phyloP scores from a whole-genome alignment of 2,797 vertebrate species.

The Etheostoma nigrum region DNA sequence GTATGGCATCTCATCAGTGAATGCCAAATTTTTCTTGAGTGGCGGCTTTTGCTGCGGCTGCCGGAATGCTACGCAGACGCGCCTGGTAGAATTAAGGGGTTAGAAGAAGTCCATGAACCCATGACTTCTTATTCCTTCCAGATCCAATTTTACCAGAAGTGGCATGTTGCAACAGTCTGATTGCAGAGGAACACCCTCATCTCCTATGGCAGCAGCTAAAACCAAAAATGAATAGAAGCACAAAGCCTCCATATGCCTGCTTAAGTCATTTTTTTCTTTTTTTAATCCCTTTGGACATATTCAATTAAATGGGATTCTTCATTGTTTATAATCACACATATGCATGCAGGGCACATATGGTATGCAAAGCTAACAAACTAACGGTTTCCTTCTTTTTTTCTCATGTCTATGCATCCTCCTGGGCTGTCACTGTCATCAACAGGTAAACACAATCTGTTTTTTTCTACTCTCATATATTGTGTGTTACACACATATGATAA shows the following conservation, averaged over 20 bases:
- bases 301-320: constrained; percentile 45
- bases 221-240: constrained; percentile 55
- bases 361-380: constrained; percentile 51
- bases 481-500: constrained; percentile 56
- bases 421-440: constrained; percentile 58
- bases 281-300: constrained; percentile 51
- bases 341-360: constrained; percentile 22
- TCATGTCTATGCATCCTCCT: constrained; percentile 66
- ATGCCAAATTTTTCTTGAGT: constrained; percentile 6
- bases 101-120: constrained; percentile 20
- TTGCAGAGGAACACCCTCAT: constrained; percentile 35
- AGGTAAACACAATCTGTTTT: constrained; percentile 74
- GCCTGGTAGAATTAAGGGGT: too few species aligned
- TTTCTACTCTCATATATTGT: constrained; percentile 33
- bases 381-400: constrained; percentile 47
- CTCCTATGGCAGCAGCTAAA: constrained; percentile 37
- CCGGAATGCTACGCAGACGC: too few species aligned
- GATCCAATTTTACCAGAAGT: constrained; percentile 37
- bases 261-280: constrained; percentile 58
- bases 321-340: constrained; percentile 45
- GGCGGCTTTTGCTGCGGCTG: too few species aligned
- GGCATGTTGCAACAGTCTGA: constrained; percentile 30
- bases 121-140: constrained; percentile 30
- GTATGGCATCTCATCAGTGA: constrained; percentile 19
- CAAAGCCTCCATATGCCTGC: constrained; percentile 44